Base-by-base conservation (phyloP, 2,797 vertebrate genomes). In the Geotrypetes seraphini region DNA sequence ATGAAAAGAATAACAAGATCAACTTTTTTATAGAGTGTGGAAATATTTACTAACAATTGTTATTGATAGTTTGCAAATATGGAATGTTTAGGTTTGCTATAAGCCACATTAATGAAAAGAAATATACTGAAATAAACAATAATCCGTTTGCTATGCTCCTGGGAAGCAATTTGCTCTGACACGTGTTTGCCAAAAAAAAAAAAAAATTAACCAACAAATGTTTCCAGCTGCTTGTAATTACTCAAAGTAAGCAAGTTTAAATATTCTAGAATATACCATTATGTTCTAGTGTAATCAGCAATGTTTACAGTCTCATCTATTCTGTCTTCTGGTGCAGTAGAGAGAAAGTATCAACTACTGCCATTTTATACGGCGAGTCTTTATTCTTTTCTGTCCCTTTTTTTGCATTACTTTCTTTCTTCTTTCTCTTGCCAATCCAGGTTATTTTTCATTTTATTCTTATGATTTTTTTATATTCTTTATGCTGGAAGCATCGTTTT, bases 181-280 rank as follows among this genome's bases (percentile, higher is more conserved):
- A 12, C 59, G 43, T 50, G 50, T 42, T 44, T 69, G 66, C 58
- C 57, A 70, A n/a, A 57, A 49, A 22, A n/a, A n/a, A n/a, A n/a
- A n/a, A n/a, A n/a, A n/a, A n/a, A 46, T 49, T 60, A 57, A 62
- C 56, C 55, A 67, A 30, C 55, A 60, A 43, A 34, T 41, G 39
- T 59, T 68, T 54, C 56, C 63, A 71, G 61, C 39, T 66, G 60
- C 53, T 63, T 71, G 56, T 16, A 56, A 43, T 53, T 57, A 52
- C 38, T 54, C 49, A 55, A 26, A 5, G 3, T 36, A 47, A 61
- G 39, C 25, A 33, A 47, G 31, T 36, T 48, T 38, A 47, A 46
- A 31, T 46, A 42, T 25, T 25, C 25, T 31, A 14, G 12, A 9
- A 8, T n/a, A 39, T 22, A 11, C 25, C 34, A 45, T 26, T 5